Evolutionary conservation across 2,797 vertebrate species (phyloP), one percentile per base, ranked within the genome.

Genomic region (Mionectes olivaceus): DNA sequence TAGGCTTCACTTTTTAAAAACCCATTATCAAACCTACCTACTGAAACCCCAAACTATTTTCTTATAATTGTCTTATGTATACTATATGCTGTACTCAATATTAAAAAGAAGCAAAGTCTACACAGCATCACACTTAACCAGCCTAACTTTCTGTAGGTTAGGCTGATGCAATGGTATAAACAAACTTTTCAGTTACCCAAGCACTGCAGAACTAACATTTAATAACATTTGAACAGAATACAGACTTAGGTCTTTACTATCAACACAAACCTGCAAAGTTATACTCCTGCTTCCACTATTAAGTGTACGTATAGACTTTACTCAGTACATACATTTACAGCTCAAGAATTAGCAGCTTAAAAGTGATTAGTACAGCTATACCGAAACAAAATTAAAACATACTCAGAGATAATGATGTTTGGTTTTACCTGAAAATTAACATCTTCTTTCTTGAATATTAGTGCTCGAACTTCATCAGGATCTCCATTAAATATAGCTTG

Each of bases 401-500:
- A 87, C 32, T 89, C 33, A 67, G 90, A 41, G n/a, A 13, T 76
- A 94, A 74, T 74, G 6, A 63, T 56, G n/a, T 52, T 69, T 70
- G 57, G 5, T 83, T 95, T 98, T 99, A 99, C 99, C 99, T 99
- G 99, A 95, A 99, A 99, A 96, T 99, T 99, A 97, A 99, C 99
- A 97, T 99, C 99, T 98, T 99, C 99, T 95, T 99, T 99, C 98
- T 99, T 99, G 98, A 99, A 99, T 97, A 99, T 99, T 95, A 99
- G 98, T 52, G 99, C 98, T 94, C 99, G 99, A 93, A 99, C 99
- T 99, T 99, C 99, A 97, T 99, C 99, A 49, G 99, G 99, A 97
- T 99, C 99, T 97, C 99, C 99, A 94, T 99, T 99, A 98, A 99
- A 99, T 98, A 99, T 99, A 97, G 99, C 99, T 99, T 99, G 99